phyloP scores from a whole-genome alignment of 2,797 vertebrate species.

The Micromesistius poutassou region DNA sequence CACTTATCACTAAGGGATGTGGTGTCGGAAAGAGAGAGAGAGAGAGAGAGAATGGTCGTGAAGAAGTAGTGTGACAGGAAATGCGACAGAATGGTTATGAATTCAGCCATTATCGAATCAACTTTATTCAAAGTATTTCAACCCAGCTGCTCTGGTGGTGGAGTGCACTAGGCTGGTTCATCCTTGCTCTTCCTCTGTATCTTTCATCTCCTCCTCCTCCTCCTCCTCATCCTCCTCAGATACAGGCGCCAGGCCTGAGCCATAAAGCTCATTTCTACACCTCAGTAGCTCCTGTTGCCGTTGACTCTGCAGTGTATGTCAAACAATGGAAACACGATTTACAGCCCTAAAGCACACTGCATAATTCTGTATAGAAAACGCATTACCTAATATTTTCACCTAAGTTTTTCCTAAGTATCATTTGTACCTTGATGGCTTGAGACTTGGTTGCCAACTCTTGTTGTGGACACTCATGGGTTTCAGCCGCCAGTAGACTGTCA shows the following conservation, averaged over 20 bases:
- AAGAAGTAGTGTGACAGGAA: not conserved
- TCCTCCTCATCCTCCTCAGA: conserved; percentile 40
- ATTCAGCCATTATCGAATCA: not conserved
- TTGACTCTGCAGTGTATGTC: conserved; percentile 30
- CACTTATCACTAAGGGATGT: not conserved
- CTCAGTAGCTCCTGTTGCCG: conserved; percentile 21
- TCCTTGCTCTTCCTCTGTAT: conserved; percentile 26
- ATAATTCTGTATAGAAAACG: not conserved
- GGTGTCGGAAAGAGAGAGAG: not conserved
- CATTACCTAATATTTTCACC: not conserved
- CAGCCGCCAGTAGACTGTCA: conserved; percentile 38
- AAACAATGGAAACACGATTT: not conserved
- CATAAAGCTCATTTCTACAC: conserved; percentile 50
- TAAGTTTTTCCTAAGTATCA: not conserved
- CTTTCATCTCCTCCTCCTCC: conserved; percentile 19
- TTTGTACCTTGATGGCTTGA: conserved; percentile 20
- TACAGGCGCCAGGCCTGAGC: conserved; percentile 47
- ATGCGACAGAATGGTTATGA: no score
- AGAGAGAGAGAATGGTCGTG: not conserved
- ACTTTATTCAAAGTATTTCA: conserved; percentile 12
- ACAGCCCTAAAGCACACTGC: not conserved
- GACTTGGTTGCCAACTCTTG: conserved; percentile 50
- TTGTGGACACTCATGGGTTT: conserved; percentile 32
- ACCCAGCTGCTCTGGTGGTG: conserved; percentile 46
- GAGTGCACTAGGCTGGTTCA: conserved; percentile 30